Base-by-base conservation (phyloP, 2,113 vertebrate species). In the Leptobrachium ailaonicum region DNA sequence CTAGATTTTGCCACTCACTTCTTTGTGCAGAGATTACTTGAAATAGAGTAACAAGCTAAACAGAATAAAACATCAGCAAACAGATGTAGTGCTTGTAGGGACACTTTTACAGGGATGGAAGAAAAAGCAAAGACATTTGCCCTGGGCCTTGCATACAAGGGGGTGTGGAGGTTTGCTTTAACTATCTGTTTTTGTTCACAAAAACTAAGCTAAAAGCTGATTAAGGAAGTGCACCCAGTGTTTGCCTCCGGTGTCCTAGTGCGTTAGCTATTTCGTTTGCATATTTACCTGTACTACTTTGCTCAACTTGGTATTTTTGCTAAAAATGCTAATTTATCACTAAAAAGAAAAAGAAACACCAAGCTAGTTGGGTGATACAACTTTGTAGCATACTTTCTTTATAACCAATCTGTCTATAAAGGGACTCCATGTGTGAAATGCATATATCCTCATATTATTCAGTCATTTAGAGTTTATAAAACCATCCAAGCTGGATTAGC, bases 21-120 rank as follows among this genome's bases (percentile, higher is more conserved):
- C 58, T 53, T 40, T 12, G 0, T 64, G 71, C 62, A 76, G 2
- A 13, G 9, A 73, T 76, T 72, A 80, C 20, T 77, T 74, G 71
- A 83, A 82, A 4, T 75, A 81, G 53, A 69, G n/a, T 13, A 9
- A 2, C 2, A 42, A 3, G 40, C 10, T 87, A 82, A 13, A 2
- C 54, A 1, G 0, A 0, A 3, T 63, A 56, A 42, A 41, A 3
- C 4, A 71, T 58, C 70, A 64, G 60, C 71, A 71, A 80, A 77
- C 72, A 58, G 60, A 43, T 13, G 2, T 9, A 80, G 1, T 32
- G 12, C 67, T 71, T 42, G 68, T 73, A 7, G 77, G 77, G 70
- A 73, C 69, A 79, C 47, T 79, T 79, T 64, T 64, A 79, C 60
- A 66, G 70, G 69, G 60, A 79, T 79, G 69, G 77, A 56, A 72